Base-by-base conservation (phyloP, 2,888 invertebrate genomes). In the Hypomecis punctinalis region DNA sequence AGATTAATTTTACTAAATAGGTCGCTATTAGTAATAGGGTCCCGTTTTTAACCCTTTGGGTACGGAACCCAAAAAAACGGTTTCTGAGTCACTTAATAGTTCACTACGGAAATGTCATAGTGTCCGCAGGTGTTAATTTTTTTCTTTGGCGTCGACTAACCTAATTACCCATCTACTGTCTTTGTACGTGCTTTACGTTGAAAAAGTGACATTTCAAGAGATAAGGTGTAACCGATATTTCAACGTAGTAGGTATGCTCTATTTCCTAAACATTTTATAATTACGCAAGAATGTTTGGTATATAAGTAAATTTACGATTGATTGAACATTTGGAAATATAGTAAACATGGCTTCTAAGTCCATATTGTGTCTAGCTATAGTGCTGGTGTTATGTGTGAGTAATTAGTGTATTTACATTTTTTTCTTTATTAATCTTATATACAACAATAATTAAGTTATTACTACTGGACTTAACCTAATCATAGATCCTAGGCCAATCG, bases 381-480 rank as follows among this genome's bases (percentile, higher is more conserved):
- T 72, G 61, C 57, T 71, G 59, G 55, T 68, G 6, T 45, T 72
- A 51, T 61, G 58, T 53, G 72, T 72, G 52, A 70, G 72, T 72
- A 47, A n/a, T 10, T 35, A 36, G 37, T 37, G 5, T 51, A 11
- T 48, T n/a, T 37, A 7, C 4, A 40, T 40, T 40, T 40, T 40
- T 9, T n/a, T n/a, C n/a, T n/a, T n/a, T n/a, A n/a, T n/a, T n/a
- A n/a, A n/a, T n/a, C n/a, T n/a, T n/a, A n/a, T n/a, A n/a, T n/a
- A n/a, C n/a, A n/a, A n/a, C n/a, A n/a, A n/a, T n/a, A n/a, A n/a
- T n/a, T n/a, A n/a, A n/a, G n/a, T n/a, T n/a, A n/a, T n/a, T n/a
- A n/a, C n/a, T n/a, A n/a, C n/a, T n/a, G n/a, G n/a, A n/a, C n/a
- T n/a, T n/a, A n/a, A n/a, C 40, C 40, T 7, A 40, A 7, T 6